Evolutionary conservation across 2,888 invertebrate genomes (phyloP), one percentile per base, ranked within the genome.

Genomic region (Tipula lateralis): DNA sequence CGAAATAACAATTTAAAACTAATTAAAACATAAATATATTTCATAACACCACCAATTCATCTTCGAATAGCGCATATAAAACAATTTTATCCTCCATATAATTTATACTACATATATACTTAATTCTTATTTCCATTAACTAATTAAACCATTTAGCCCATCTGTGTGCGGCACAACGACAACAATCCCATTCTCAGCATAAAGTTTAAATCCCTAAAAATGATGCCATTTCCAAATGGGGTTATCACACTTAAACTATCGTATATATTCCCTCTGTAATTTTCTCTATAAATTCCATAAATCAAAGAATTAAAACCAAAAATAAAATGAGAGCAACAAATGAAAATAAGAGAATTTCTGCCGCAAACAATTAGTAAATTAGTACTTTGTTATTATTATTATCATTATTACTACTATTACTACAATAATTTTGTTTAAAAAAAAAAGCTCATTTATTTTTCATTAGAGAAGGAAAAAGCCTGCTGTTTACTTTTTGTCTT

Each of bases 321-420:
- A 44, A 19, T 12, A 66, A 24, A 66, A 66, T 12, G 50, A 50
- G 50, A 50, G 50, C 16, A 50, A 5, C 19, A 66, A 66, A 66
- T 66, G 13, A 66, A 24, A 66, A 24, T 12, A 66, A 66, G 66
- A 66, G 66, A 24, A 66, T 24, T 66, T 66, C 12, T 66, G 66
- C 66, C 24, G 66, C 66, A 66, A 66, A 66, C 66, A 66, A 66
- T 66, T 66, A 66, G 66, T 66, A 66, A 66, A 66, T 66, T 66
- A 50, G 44, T 50, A 66, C 66, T 66, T 66, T 66, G 66, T 66
- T 66, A 66, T 66, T 66, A 66, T 66, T 9, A 66, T 66, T 44
- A 66, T 24, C 9, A 66, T 19, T 24, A 50, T 50, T 50, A 50
- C 19, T 50, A 66, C 24, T 66, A 66, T 12, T 66, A 66, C 24